A percentile compares a stretch with the other conserved stretches of the same genome.
Conservation (phyloP, 2,797 vertebrate species). For the Limosa lapponica region DNA sequence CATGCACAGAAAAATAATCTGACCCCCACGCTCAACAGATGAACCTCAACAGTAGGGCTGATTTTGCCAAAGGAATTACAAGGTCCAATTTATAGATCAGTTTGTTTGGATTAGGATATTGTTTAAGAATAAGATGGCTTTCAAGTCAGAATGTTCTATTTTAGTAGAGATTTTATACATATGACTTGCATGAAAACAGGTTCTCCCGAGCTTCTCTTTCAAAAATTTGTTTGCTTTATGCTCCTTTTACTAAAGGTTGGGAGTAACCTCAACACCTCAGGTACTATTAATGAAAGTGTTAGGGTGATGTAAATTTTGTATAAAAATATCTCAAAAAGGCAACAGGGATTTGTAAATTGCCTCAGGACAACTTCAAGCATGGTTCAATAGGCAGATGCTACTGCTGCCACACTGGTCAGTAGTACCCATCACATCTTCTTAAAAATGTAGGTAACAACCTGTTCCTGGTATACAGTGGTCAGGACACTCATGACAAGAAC, state of each 20-base stretch:
- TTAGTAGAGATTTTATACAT: background rate
- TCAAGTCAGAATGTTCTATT: background rate
- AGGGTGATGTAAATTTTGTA: background rate
- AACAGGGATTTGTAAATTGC: background rate
- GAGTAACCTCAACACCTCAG: background rate
- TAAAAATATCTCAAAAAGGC: background rate
- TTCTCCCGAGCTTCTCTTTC: background rate
- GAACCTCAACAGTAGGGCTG: background rate
- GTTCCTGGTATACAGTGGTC: background rate
- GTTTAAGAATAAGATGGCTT: background rate
- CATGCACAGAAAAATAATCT: conserved; percentile 11
- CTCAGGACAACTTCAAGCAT: background rate
- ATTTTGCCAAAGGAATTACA: background rate
- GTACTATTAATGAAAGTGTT: background rate
- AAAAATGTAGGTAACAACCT: background rate
- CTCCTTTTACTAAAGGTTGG: background rate
- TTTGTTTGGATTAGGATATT: conserved; percentile 12
- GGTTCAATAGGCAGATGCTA: background rate
- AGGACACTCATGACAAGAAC: background rate
- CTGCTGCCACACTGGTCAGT: background rate
- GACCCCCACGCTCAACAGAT: background rate
- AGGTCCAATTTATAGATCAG: background rate
- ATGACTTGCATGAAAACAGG: background rate
- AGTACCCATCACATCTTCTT: background rate
- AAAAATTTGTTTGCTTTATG: background rate